Conservation (phyloP, 2,113 vertebrate genomes). For the Calcarius ornatus region DNA sequence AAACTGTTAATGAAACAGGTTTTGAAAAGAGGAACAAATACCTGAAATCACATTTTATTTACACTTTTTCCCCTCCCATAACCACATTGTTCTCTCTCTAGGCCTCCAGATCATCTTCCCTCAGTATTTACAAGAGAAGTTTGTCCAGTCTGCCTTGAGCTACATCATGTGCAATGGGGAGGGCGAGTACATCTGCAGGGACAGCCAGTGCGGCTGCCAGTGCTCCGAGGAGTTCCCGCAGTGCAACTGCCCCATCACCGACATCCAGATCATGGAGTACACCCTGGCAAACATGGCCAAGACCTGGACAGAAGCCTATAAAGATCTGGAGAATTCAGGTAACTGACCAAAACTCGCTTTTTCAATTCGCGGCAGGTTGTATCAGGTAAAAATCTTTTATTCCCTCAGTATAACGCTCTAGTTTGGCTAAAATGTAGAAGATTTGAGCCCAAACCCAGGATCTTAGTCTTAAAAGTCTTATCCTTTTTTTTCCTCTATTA, state of each 20-base stretch:
- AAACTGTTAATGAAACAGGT: constrained; percentile 44
- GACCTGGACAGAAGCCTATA: constrained; percentile 92
- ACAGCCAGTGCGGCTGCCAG: constrained; percentile 92
- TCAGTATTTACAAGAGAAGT: constrained; percentile 98
- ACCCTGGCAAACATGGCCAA: constrained; percentile 90
- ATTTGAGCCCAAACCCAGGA: background rate
- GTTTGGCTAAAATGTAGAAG: background rate
- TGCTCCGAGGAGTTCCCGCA: constrained; percentile 93
- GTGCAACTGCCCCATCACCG: constrained; percentile 97
- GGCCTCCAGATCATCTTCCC: constrained; percentile 99
- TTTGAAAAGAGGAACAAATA: background rate
- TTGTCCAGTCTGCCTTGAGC: constrained; percentile 96
- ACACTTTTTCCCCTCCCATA: background rate
- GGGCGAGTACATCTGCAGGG: constrained; percentile 91
- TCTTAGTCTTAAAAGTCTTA: background rate
- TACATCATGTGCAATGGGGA: constrained; percentile 99
- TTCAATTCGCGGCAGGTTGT: fast-evolving
- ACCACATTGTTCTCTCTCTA: constrained; percentile 45
- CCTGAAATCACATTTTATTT: background rate
- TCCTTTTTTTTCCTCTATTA: background rate
- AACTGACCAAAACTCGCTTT: background rate
- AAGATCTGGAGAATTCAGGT: constrained; percentile 98
- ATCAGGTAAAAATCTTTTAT: background rate
- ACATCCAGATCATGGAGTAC: constrained; percentile 99
- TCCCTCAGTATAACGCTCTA: background rate